These are phyloP conservation scores for Diglossa cyanea DNA, from an alignment of 2,797 vertebrate species.

Conservation along the genomic window DNA sequence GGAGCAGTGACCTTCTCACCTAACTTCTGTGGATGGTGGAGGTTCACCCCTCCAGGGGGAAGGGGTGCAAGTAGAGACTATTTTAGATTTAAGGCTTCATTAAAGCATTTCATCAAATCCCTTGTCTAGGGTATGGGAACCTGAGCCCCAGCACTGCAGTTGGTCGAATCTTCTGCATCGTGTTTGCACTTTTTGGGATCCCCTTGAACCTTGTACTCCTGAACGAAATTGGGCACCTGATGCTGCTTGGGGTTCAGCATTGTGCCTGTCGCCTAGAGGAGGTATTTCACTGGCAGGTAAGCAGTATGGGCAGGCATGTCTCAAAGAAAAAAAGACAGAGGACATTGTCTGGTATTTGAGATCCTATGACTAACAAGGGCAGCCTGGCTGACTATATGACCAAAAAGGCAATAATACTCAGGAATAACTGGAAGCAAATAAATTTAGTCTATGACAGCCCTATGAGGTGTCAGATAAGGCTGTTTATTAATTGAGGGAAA, in stretches of 20 bases:
- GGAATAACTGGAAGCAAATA: constrained; percentile 35
- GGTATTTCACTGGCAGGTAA: constrained; percentile 78
- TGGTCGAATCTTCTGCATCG: constrained; percentile 90
- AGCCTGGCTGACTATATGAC: neutral
- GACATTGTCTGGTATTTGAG: neutral
- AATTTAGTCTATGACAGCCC: constrained; percentile 22
- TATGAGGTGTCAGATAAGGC: constrained; percentile 22
- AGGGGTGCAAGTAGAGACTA: neutral
- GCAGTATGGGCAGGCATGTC: neutral
- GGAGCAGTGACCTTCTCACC: neutral
- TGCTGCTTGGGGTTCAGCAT: constrained; percentile 80
- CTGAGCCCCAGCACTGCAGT: constrained; percentile 80
- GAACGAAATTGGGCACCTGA: constrained; percentile 87
- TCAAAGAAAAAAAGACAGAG: neutral
- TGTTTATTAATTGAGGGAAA: constrained; percentile 44
- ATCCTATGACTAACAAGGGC: neutral
- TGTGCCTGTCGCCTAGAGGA: constrained; percentile 73
- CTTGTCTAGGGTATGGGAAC: constrained; percentile 86
- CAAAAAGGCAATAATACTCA: neutral
- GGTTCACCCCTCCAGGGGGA: neutral
- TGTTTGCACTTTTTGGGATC: constrained; percentile 91
- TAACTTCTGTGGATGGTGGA: neutral
- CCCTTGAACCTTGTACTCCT: constrained; percentile 89
- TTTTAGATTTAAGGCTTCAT: neutral
- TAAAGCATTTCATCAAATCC: neutral